Conservation (phyloP, 2,888 invertebrate species). For the Watsonalla binaria region DNA sequence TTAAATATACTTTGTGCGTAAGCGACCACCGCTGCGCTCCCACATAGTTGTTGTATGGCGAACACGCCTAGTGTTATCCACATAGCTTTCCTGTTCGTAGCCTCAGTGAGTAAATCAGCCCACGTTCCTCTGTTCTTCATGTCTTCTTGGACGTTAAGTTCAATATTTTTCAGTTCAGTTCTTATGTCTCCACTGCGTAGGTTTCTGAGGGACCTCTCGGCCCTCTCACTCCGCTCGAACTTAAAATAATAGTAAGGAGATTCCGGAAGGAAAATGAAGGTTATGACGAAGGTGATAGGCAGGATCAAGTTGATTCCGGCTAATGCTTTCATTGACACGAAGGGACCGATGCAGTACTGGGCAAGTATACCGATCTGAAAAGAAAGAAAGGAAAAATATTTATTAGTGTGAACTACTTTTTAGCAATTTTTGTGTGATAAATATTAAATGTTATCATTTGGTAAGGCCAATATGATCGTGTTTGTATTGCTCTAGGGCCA, state of each 20-base stretch:
- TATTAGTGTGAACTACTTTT: too few species aligned
- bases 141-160: constrained; percentile 74
- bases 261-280: constrained; percentile 83
- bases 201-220: constrained; percentile 76
- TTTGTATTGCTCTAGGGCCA: too few species aligned
- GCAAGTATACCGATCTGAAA: constrained; percentile 79
- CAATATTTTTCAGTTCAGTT: constrained; percentile 75
- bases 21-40: constrained; percentile 80
- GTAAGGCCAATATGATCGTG: too few species aligned
- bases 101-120: constrained; percentile 73
- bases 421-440: too few species aligned
- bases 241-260: constrained; percentile 80
- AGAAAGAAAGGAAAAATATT: constrained; percentile 12
- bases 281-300: constrained; percentile 75
- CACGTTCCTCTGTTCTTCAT: constrained; percentile 72
- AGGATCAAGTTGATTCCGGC: constrained; percentile 77
- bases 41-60: constrained; percentile 81
- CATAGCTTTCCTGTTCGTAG: constrained; percentile 80
- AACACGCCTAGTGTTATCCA: constrained; percentile 80
- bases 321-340: constrained; percentile 72
- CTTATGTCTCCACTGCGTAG: constrained; percentile 78
- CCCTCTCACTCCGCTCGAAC: constrained; percentile 74
- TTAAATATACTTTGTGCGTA: constrained; percentile 82
- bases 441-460: too few species aligned
- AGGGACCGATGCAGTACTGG: constrained; percentile 80